Percentiles rank a stretch among this genome's conserved stretches.
Evolutionary conservation across 92 coral and sea anemone species (phyloP).

Genomic region (Virgularia gustaviana): DNA sequence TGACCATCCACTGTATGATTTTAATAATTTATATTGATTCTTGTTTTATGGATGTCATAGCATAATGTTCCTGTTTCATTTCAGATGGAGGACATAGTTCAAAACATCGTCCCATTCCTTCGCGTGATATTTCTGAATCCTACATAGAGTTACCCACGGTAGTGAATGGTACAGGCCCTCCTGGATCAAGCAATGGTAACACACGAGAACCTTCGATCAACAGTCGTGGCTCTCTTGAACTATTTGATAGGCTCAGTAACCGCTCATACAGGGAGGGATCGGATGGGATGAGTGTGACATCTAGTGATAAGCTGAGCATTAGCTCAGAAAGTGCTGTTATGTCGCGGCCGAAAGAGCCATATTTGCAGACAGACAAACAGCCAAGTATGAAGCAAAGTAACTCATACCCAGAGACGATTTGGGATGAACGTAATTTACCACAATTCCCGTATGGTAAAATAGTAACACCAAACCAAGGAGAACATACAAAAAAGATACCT

Average conservation of each 20-base stretch:
- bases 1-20: too few species aligned
- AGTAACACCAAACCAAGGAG: conserved; percentile 38
- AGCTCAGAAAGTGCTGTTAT: conserved; percentile 1
- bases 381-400: background rate
- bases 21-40: too few species aligned
- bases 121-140: conserved; percentile 37
- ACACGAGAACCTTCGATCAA: conserved; percentile 8
- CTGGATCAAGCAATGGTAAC: background rate
- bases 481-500: conserved; percentile 41
- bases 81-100: too few species aligned
- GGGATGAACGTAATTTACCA: background rate
- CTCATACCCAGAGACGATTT: conserved; percentile 5
- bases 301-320: conserved; percentile 14
- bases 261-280: conserved; percentile 18
- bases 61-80: too few species aligned
- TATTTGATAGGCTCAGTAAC: background rate
- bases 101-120: conserved; percentile 36
- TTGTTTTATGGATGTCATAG: too few species aligned
- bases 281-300: conserved; percentile 31
- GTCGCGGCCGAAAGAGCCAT: background rate
- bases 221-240: conserved; percentile 23
- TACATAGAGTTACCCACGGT: conserved; percentile 37
- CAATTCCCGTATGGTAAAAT: conserved; percentile 12
- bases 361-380: background rate
- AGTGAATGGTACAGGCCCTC: background rate